phyloP scores from a whole-genome alignment of 30 jellyfish, hydroid and myxozoan species.

The Chironex yamaguchii region DNA sequence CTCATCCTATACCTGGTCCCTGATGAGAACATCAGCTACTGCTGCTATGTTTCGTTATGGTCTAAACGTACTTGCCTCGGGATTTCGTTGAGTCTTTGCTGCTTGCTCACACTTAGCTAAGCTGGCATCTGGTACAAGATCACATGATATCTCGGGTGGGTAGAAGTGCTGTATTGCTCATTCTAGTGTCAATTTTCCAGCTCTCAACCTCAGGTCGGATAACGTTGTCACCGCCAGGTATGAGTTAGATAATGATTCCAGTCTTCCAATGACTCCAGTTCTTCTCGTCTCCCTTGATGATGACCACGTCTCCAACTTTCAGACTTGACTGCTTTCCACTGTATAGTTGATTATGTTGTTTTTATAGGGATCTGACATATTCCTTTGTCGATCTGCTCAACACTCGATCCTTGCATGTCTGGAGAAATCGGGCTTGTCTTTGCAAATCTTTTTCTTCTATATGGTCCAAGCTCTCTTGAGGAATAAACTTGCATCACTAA shows the following conservation, averaged over 20 bases:
- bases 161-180: conserved; percentile 32
- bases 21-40: too few species aligned
- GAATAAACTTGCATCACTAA: too few species aligned
- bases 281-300: conserved; percentile 40
- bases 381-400: conserved; percentile 44
- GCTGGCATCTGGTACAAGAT: neutral
- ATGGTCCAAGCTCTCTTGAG: conserved; percentile 15
- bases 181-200: conserved; percentile 35
- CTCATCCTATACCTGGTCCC: too few species aligned
- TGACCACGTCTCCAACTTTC: conserved; percentile 38
- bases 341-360: conserved; percentile 7
- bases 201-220: conserved; percentile 26
- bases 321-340: neutral
- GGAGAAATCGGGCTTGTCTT: neutral
- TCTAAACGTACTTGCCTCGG: too few species aligned
- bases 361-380: conserved; percentile 20
- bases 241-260: too few species aligned
- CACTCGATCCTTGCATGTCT: neutral
- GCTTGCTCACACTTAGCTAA: neutral
- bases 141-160: conserved; percentile 41
- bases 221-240: conserved; percentile 21
- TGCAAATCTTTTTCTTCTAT: conserved; percentile 18
- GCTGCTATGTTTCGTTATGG: too few species aligned
- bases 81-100: too few species aligned
- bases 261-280: too few species aligned